Conservation (phyloP, 2,797 vertebrate species). For the Anniella stebbinsi region DNA sequence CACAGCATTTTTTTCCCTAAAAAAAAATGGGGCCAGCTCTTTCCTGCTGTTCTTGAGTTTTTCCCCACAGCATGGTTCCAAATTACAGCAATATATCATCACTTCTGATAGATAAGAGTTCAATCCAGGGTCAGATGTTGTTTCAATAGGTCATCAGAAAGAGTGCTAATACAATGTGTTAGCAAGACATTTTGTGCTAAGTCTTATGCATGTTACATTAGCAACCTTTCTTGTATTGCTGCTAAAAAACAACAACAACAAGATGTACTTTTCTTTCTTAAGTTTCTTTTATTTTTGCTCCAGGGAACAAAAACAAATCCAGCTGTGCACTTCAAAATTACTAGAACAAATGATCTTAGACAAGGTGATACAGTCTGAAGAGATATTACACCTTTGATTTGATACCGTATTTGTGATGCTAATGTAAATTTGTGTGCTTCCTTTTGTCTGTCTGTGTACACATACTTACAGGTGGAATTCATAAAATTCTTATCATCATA, state of each 20-base stretch:
- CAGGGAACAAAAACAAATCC: slow-evolving; percentile 35
- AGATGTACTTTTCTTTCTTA: slow-evolving; percentile 35
- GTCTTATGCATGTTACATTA: slow-evolving; percentile 58
- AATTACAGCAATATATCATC: slow-evolving; percentile 56
- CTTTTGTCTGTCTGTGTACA: too few relatives aligned
- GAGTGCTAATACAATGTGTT: slow-evolving; percentile 38
- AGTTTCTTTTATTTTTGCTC: neutral
- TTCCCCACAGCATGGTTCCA: slow-evolving; percentile 46
- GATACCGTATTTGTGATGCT: slow-evolving; percentile 54
- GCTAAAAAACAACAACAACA: neutral
- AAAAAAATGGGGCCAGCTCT: neutral
- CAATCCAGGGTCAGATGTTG: slow-evolving; percentile 52
- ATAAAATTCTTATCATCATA: slow-evolving; percentile 15
- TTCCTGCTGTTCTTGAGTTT: slow-evolving; percentile 19
- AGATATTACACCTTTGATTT: slow-evolving; percentile 27
- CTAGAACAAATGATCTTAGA: slow-evolving; percentile 11
- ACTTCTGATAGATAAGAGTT: slow-evolving; percentile 45
- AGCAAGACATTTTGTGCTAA: slow-evolving; percentile 41
- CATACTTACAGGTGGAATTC: neutral
- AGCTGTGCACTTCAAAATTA: slow-evolving; percentile 35
- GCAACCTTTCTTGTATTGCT: slow-evolving; percentile 15
- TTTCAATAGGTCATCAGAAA: slow-evolving; percentile 50
- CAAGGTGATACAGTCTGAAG: slow-evolving; percentile 21
- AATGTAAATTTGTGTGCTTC: neutral
- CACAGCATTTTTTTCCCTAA: neutral